phyloP scores from a whole-genome alignment of 2,113 vertebrate genomes.

The Cariama cristata region DNA sequence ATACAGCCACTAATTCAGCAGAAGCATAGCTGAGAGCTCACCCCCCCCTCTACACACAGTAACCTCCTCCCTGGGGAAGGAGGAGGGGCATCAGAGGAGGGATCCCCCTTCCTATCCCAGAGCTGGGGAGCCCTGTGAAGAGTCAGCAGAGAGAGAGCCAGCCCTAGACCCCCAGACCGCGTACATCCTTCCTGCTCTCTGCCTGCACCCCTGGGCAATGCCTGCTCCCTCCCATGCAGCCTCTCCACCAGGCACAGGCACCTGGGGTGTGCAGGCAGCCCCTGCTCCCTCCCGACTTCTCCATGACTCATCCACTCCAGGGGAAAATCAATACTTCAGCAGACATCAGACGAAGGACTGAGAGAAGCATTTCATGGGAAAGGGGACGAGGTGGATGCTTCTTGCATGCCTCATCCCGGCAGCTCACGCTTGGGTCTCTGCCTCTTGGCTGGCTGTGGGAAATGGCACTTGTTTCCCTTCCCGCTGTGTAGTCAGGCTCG shows the following conservation, averaged over 20 bases:
- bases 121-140: not conserved
- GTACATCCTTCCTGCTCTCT: not conserved
- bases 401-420: conserved; percentile 17
- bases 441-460: conserved; percentile 27
- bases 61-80: not conserved
- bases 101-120: not conserved
- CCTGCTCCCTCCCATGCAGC: not conserved
- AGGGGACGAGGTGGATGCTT: not conserved
- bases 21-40: not conserved
- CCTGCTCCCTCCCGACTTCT: not conserved
- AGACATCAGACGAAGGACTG: not conserved
- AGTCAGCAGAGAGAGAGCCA: not conserved
- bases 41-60: fast-evolving
- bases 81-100: not conserved
- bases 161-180: not conserved
- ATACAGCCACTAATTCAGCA: not conserved
- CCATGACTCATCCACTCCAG: conserved; percentile 45
- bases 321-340: conserved; percentile 3
- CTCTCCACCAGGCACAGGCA: not conserved
- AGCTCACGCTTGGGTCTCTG: not conserved
- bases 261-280: not conserved
- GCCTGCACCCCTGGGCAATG: not conserved
- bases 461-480: conserved; percentile 30
- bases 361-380: conserved; percentile 51
- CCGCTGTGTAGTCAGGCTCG: fast-evolving